phyloP scores from a whole-genome alignment of 2,888 invertebrate genomes.

The Hydropsyche betteni region DNA sequence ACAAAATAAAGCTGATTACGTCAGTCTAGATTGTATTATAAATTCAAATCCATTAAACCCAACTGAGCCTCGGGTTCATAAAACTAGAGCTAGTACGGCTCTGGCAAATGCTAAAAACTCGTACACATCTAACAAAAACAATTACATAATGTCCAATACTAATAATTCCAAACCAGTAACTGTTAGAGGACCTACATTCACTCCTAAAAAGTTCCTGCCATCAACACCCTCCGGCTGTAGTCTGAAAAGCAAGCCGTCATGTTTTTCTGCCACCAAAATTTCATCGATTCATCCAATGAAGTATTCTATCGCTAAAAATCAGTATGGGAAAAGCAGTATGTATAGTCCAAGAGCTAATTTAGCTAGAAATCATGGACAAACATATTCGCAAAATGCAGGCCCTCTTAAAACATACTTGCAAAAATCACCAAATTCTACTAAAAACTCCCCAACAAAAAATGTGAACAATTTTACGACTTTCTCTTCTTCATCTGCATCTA shows the following conservation, averaged over 20 bases:
- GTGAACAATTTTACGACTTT: conserved; percentile 50
- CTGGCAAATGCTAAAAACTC: conserved; percentile 63
- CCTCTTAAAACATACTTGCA: conserved; percentile 61
- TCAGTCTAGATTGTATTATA: conserved; percentile 50
- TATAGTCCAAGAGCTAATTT: conserved; percentile 64
- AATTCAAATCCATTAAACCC: conserved; percentile 36
- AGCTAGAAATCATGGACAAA: conserved; percentile 57
- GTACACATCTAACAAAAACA: conserved; percentile 61
- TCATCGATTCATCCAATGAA: conserved; percentile 54
- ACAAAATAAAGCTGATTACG: conserved; percentile 47
- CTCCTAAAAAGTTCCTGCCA: conserved; percentile 58
- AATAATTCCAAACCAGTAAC: conserved; percentile 63
- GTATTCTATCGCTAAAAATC: conserved; percentile 33
- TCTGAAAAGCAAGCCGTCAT: conserved; percentile 53
- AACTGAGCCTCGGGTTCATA: conserved; percentile 48
- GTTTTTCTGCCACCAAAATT: conserved; percentile 57
- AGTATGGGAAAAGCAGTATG: conserved; percentile 57
- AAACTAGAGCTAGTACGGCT: conserved; percentile 56
- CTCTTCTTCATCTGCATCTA: conserved; percentile 56
- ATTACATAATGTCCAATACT: conserved; percentile 65
- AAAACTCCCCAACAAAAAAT: conserved; percentile 25
- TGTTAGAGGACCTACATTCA: conserved; percentile 54
- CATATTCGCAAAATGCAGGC: conserved; percentile 58
- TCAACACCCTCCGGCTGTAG: conserved; percentile 57
- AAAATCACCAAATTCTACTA: conserved; percentile 55